Conservation (phyloP, 2,113 vertebrate genomes). For the Nanger granti region DNA sequence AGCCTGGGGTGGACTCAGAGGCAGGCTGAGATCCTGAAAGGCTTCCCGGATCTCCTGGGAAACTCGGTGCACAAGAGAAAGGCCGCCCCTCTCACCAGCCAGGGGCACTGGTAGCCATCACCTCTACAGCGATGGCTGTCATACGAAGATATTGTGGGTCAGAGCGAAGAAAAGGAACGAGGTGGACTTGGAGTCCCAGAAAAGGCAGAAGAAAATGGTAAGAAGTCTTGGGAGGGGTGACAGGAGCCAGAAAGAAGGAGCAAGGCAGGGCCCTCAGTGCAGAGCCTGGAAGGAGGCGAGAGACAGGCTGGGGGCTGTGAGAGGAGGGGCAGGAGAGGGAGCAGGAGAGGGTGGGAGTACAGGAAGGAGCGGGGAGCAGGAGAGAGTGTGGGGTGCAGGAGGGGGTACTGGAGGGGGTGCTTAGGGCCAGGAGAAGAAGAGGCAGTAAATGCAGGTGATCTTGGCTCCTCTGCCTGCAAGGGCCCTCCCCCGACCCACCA, state of each 20-base stretch:
- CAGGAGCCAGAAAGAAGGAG: background rate
- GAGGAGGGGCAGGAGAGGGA: background rate
- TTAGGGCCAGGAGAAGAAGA: background rate
- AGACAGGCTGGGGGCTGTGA: background rate
- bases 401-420: too few species aligned
- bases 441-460: background rate
- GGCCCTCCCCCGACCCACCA: background rate
- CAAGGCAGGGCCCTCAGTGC: background rate
- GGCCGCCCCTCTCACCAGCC: background rate
- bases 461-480: accelerated
- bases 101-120: background rate
- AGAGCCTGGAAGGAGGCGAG: background rate
- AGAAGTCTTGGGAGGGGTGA: background rate
- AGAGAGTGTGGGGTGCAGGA: background rate
- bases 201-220: background rate
- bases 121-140: accelerated
- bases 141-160: background rate
- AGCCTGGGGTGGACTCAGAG: background rate
- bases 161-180: background rate
- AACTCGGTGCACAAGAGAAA: background rate
- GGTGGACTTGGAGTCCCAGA: background rate
- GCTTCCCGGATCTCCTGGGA: background rate
- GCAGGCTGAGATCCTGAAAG: background rate
- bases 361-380: background rate
- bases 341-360: background rate